Percentiles rank a stretch among this genome's conserved stretches.
Conservation (phyloP, 2,888 invertebrate genomes). For the Ptycholaimellus sp. region DNA sequence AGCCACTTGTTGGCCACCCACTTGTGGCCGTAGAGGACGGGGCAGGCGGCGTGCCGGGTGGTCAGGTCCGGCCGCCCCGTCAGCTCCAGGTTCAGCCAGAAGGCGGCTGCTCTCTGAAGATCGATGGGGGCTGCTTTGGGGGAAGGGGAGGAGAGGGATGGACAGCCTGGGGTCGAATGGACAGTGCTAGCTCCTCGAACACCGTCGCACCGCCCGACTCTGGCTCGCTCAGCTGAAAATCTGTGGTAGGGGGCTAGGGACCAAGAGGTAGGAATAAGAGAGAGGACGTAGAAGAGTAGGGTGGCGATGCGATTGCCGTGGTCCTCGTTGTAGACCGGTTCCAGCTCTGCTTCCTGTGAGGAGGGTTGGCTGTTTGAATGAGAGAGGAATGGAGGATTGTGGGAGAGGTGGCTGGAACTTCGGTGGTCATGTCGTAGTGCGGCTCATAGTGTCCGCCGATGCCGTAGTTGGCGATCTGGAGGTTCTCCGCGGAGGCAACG, state of each 20-base stretch:
- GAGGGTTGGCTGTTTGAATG: constrained; percentile 25
- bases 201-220: not conserved
- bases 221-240: not conserved
- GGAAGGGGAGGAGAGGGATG: no score
- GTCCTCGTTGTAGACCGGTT: constrained; percentile 35
- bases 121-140: no score
- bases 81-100: constrained; percentile 2
- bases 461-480: constrained; percentile 33
- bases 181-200: not conserved
- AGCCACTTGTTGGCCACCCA: constrained; percentile 90
- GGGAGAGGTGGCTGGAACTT: constrained; percentile 33
- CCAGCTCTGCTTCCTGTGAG: constrained; percentile 29
- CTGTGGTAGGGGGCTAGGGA: no score
- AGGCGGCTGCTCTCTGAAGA: constrained; percentile 1
- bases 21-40: constrained; percentile 78
- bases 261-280: no score
- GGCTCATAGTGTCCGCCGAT: constrained; percentile 94
- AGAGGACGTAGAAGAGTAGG: constrained; percentile 70
- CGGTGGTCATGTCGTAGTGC: constrained; percentile 49
- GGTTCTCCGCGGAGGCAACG: not conserved
- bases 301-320: constrained; percentile 96
- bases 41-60: constrained; percentile 87
- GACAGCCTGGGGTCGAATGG: no score
- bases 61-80: constrained; percentile 39
- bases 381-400: constrained; percentile 2